Evolutionary conservation across 2,113 vertebrate species (phyloP), one percentile per base, ranked within the genome.

Genomic region (Nothobranchius kuhntae): DNA sequence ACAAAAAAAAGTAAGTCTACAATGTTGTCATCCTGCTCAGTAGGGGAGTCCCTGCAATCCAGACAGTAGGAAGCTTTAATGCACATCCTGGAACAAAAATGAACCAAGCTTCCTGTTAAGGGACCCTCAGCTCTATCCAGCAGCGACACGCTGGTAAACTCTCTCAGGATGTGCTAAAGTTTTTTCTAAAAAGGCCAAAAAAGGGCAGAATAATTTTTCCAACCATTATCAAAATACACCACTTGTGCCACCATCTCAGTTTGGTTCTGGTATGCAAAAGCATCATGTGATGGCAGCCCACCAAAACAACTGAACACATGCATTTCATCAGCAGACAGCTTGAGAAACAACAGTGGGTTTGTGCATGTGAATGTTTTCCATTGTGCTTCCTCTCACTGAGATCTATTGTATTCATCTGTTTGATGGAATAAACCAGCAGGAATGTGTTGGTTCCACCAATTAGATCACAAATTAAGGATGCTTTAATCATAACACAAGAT

Each of bases 1-100:
- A 54, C 71, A 7, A 14, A 50, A 78, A 74, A 40, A 40, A 40
- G 1, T 8, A 8, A 0, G 38, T 40, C 38, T 40, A 40, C 63
- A 71, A 78, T 84, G 79, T 81, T 70, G 73, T 89, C 86, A 87
- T 89, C 75, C 62, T 79, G 74, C 47, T 70, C 74, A 65, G 40
- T 40, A 79, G 83, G 78, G 85, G 77, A 81, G 78, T 83, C 80
- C 69, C 69, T 73, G 63, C 57, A 67, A 67, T 71, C 68, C 83
- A 81, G 77, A 73, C 13, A 0, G 53, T 65, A 61, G 24, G 87
- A 80, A 77, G 72, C 75, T 78, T 79, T 72, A 75, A 78, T 71
- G 73, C 69, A 76, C 82, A 86, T 87, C 85, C 88, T 89, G 86
- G 69, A 0, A 11, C 44, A 55, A 54, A 40, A 50, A 59, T 61